Percentiles rank a stretch among this genome's conserved stretches.
Conservation (phyloP, 2,113 vertebrate genomes). For the Sinocyclocheilus maitianheensis region DNA sequence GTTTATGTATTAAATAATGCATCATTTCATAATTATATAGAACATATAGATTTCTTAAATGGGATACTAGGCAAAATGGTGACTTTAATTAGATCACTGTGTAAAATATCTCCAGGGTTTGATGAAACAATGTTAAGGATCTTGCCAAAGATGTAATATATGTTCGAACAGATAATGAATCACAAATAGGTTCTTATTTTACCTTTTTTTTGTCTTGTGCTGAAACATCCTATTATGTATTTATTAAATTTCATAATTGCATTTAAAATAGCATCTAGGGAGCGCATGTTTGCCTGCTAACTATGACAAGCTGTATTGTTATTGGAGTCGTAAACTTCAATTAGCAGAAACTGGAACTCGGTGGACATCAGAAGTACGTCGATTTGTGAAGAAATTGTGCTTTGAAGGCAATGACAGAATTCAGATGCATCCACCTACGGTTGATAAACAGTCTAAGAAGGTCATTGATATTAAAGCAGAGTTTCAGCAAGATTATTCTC, state of each 20-base stretch:
- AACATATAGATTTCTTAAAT: conserved; percentile 84
- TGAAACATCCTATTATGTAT: conserved; percentile 67
- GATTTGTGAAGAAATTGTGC: conserved; percentile 21
- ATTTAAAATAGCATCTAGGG: conserved; percentile 71
- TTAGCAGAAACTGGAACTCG: conserved; percentile 62
- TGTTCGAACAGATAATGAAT: conserved; percentile 82
- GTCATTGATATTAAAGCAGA: conserved; percentile 68
- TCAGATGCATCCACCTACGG: conserved; percentile 23
- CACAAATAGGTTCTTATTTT: conserved; percentile 77
- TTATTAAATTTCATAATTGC: conserved; percentile 71
- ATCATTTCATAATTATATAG: conserved; percentile 84
- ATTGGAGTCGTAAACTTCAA: conserved; percentile 60
- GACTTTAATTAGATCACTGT: conserved; percentile 81
- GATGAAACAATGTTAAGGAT: conserved; percentile 82
- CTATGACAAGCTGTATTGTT: conserved; percentile 57
- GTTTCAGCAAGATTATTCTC: conserved; percentile 68
- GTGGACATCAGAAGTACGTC: background rate
- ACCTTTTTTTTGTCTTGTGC: conserved; percentile 65
- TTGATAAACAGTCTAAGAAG: conserved; percentile 67
- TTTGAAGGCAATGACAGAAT: conserved; percentile 29
- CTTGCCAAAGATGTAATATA: conserved; percentile 78
- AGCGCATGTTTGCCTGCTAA: conserved; percentile 69
- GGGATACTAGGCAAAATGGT: conserved; percentile 77
- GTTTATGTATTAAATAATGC: conserved; percentile 84
- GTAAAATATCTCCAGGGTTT: conserved; percentile 82